A percentile compares a stretch with the other conserved stretches of the same genome.
Conservation (phyloP, 2,797 vertebrate species). For the Tamandua tetradactyla region DNA sequence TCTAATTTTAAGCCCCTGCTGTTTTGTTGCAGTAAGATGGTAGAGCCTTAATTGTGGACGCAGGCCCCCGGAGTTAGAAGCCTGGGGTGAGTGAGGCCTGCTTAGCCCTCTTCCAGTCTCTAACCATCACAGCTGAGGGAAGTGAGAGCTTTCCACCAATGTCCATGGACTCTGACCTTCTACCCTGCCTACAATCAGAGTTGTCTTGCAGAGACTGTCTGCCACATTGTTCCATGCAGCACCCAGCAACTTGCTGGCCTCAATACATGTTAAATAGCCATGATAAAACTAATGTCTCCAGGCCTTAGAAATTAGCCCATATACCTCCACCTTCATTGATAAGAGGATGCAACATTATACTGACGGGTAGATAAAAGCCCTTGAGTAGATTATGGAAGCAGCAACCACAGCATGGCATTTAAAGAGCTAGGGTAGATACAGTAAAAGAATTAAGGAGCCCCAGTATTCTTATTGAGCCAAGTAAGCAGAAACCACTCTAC, state of each 20-base stretch:
- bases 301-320: conserved; percentile 23
- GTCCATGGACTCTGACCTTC: background rate
- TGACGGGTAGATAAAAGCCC: background rate
- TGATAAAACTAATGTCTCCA: conserved; percentile 32
- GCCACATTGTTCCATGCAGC: background rate
- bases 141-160: background rate
- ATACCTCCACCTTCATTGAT: conserved; percentile 13
- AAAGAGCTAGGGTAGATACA: background rate
- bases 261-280: conserved; percentile 51
- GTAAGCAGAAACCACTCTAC: background rate
- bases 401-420: background rate
- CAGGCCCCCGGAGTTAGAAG: background rate
- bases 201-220: conserved; percentile 2
- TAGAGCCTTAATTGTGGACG: background rate
- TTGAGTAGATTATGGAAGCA: background rate
- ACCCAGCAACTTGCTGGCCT: conserved; percentile 55
- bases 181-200: background rate
- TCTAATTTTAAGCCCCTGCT: conserved; percentile 61
- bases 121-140: background rate
- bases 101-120: background rate
- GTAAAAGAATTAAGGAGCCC: background rate
- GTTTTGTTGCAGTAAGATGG: conserved; percentile 41
- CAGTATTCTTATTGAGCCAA: background rate
- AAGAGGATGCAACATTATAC: background rate
- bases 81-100: background rate